Evolutionary conservation across 2,113 vertebrate species (phyloP).

Genomic region (Otocyon megalotis): DNA sequence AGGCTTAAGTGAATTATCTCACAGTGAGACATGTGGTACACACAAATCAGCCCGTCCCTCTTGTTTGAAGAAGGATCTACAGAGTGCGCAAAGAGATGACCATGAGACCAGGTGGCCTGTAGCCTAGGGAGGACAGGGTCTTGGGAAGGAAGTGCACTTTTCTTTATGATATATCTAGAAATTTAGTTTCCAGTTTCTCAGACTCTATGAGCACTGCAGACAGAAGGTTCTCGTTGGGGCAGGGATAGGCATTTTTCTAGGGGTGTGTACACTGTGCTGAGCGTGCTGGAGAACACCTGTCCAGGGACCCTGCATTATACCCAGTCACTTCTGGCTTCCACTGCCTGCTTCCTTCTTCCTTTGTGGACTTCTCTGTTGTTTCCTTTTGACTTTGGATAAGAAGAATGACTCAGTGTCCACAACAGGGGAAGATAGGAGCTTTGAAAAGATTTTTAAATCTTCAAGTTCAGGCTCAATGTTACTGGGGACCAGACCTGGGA

Average conservation of each 20-base stretch:
- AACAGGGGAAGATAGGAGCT: background rate
- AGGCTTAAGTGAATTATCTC: background rate
- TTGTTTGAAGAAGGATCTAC: background rate
- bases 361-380: constrained; percentile 40
- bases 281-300: background rate
- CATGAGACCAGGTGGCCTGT: background rate
- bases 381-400: constrained; percentile 40
- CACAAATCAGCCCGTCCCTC: background rate
- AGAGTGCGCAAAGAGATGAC: background rate
- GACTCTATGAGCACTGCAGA: background rate
- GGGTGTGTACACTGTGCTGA: background rate
- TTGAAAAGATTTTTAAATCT: constrained; percentile 36
- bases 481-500: background rate
- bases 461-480: background rate
- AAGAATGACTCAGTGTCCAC: background rate
- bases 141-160: background rate
- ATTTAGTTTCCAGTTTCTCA: background rate
- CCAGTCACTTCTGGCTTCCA: background rate
- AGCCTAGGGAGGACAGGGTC: background rate
- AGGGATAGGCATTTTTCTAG: background rate
- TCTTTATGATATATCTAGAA: background rate
- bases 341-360: background rate
- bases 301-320: background rate
- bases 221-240: background rate
- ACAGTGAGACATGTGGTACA: background rate